phyloP scores from a whole-genome alignment of 1,140 invertebrate genomes.

The Bombus affinis region DNA sequence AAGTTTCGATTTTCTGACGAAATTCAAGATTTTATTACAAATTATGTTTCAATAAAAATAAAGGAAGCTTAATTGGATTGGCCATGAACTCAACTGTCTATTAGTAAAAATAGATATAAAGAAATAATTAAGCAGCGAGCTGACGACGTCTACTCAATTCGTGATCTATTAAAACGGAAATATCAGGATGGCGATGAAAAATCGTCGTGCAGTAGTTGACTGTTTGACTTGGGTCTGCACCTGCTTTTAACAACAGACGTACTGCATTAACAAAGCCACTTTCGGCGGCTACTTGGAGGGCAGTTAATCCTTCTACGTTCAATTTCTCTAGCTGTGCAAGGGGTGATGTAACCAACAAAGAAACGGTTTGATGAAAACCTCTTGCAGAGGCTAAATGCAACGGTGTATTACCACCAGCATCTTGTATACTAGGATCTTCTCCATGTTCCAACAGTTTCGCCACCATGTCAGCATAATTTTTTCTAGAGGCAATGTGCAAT shows the following conservation, averaged over 20 bases:
- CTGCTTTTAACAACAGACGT: conserved; percentile 69
- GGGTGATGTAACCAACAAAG: conserved; percentile 70
- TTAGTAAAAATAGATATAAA: background rate
- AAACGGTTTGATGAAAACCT: conserved; percentile 77
- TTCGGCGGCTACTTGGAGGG: conserved; percentile 79
- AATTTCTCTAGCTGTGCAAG: conserved; percentile 73
- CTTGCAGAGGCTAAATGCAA: conserved; percentile 79
- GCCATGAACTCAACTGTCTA: background rate
- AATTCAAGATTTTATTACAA: background rate
- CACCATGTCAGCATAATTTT: conserved; percentile 75
- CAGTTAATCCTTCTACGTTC: conserved; percentile 77
- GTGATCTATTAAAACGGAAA: conserved; percentile 70
- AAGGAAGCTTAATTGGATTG: background rate
- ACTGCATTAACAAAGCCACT: conserved; percentile 79
- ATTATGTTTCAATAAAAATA: background rate
- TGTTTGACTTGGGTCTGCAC: conserved; percentile 72
- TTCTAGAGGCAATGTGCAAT: conserved; percentile 79
- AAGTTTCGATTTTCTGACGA: background rate
- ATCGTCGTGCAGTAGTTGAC: conserved; percentile 59
- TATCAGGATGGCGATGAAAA: conserved; percentile 72
- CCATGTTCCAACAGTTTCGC: conserved; percentile 72
- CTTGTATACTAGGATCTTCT: conserved; percentile 77
- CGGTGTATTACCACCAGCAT: conserved; percentile 78
- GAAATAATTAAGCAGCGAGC: conserved; percentile 66
- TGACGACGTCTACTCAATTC: conserved; percentile 74